Percentiles rank a stretch among this genome's conserved stretches.
These are phyloP conservation scores for Charanyca ferruginea DNA, from an alignment of 2,888 invertebrate genomes.

Conservation along the genomic window DNA sequence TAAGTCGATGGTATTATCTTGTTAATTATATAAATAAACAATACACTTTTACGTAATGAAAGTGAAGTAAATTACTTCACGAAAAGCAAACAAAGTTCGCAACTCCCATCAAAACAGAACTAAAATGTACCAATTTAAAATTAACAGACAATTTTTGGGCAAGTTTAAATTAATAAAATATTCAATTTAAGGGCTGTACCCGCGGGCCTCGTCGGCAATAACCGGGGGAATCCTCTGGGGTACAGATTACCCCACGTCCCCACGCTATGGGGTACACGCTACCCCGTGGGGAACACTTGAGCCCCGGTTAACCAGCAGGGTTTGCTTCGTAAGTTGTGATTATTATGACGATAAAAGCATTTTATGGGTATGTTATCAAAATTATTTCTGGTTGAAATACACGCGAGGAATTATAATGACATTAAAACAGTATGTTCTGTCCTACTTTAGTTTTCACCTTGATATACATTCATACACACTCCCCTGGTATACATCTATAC, in stretches of 20 bases:
- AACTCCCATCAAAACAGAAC: constrained; percentile 25
- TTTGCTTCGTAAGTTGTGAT: constrained; percentile 68
- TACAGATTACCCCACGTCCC: constrained; percentile 52
- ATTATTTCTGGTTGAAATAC: constrained; percentile 32
- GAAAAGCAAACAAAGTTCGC: constrained; percentile 4
- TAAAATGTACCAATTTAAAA: constrained; percentile 61
- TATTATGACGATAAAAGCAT: constrained; percentile 76
- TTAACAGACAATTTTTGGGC: constrained; percentile 72
- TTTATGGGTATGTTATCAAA: constrained; percentile 67
- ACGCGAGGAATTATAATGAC: constrained; percentile 28
- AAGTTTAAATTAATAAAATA: constrained; percentile 82
- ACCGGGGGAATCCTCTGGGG: constrained; percentile 75
- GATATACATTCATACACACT: background rate
- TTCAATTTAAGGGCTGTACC: constrained; percentile 77
- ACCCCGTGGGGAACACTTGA: constrained; percentile 86
- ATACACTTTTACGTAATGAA: background rate
- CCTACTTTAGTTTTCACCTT: constrained; percentile 6
- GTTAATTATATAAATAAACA: too few relatives aligned
- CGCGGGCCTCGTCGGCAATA: constrained; percentile 74
- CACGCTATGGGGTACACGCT: constrained; percentile 74
- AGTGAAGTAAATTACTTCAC: constrained; percentile 11
- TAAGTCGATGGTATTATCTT: too few relatives aligned
- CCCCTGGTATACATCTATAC: too few relatives aligned
- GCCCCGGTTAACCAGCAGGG: constrained; percentile 69
- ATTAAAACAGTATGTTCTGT: constrained; percentile 33